Conservation (phyloP, 1,140 invertebrate species). For the Trigoniulus corallinus region DNA sequence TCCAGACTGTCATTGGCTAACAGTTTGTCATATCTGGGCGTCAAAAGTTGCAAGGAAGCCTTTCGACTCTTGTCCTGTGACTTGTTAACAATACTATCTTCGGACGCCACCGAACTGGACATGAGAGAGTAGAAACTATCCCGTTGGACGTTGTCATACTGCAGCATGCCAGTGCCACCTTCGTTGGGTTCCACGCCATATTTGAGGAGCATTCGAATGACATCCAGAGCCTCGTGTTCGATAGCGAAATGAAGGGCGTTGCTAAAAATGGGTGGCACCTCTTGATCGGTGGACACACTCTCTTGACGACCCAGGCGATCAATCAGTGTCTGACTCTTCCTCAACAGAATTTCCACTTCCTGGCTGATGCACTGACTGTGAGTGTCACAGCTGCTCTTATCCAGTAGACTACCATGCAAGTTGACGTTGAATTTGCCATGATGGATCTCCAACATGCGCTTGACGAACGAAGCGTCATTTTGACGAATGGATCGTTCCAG, state of each 20-base stretch:
- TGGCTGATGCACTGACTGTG: slow-evolving; percentile 18
- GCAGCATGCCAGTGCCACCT: slow-evolving; percentile 20
- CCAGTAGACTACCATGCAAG: slow-evolving; percentile 18
- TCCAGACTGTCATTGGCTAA: not conserved
- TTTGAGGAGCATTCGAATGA: slow-evolving; percentile 32
- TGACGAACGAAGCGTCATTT: slow-evolving; percentile 34
- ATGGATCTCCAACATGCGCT: slow-evolving; percentile 34
- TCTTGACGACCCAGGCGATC: slow-evolving; percentile 19
- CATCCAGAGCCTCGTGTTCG: slow-evolving; percentile 35
- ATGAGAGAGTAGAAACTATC: not conserved
- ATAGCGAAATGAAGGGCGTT: slow-evolving; percentile 40
- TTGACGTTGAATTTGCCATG: slow-evolving; percentile 35
- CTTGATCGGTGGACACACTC: slow-evolving; percentile 16
- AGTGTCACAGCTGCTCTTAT: slow-evolving; percentile 20
- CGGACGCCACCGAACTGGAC: slow-evolving; percentile 9
- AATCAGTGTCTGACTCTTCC: slow-evolving; percentile 17
- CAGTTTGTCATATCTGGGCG: not conserved
- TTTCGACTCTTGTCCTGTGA: not conserved
- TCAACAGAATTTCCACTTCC: slow-evolving; percentile 17
- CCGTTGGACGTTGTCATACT: slow-evolving; percentile 12
- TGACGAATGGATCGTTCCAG: slow-evolving; percentile 34
- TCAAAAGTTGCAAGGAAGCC: not conserved
- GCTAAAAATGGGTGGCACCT: slow-evolving; percentile 30
- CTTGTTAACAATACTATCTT: not conserved
- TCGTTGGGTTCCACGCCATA: slow-evolving; percentile 38